phyloP scores from a whole-genome alignment of 2,113 vertebrate species.

The Gobius niger region DNA sequence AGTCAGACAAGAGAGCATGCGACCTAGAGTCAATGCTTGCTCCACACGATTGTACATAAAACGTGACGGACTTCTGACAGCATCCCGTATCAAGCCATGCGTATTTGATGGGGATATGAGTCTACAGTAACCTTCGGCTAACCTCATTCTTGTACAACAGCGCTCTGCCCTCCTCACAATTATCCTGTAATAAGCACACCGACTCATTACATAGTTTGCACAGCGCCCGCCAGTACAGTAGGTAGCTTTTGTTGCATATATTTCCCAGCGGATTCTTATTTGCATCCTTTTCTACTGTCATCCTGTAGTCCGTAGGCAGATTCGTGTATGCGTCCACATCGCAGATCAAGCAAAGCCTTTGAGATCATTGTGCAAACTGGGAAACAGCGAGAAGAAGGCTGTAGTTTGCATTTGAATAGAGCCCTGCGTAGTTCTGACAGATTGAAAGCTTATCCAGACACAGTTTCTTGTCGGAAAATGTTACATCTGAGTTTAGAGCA shows the following conservation, averaged over 20 bases:
- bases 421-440: not conserved
- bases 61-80: conserved; percentile 25
- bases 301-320: not conserved
- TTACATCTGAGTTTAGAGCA: not conserved
- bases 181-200: conserved; percentile 8
- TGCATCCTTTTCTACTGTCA: conserved; percentile 4
- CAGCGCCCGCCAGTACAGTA: not conserved
- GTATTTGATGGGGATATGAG: conserved; percentile 16
- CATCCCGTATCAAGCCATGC: conserved; percentile 21
- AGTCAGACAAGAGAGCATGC: conserved; percentile 11
- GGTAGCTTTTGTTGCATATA: conserved; percentile 7
- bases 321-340: not conserved
- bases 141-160: conserved; percentile 1
- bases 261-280: conserved; percentile 12
- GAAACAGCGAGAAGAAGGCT: not conserved
- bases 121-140: conserved; percentile 31
- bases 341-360: not conserved
- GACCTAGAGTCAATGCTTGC: not conserved
- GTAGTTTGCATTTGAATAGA: conserved; percentile 3
- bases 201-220: conserved; percentile 8
- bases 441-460: not conserved
- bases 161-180: conserved; percentile 5
- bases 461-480: not conserved
- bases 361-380: conserved; percentile 1
- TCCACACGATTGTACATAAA: conserved; percentile 10